Base-by-base conservation (phyloP, 2,888 invertebrate genomes). In the Drosophila siamana region DNA sequence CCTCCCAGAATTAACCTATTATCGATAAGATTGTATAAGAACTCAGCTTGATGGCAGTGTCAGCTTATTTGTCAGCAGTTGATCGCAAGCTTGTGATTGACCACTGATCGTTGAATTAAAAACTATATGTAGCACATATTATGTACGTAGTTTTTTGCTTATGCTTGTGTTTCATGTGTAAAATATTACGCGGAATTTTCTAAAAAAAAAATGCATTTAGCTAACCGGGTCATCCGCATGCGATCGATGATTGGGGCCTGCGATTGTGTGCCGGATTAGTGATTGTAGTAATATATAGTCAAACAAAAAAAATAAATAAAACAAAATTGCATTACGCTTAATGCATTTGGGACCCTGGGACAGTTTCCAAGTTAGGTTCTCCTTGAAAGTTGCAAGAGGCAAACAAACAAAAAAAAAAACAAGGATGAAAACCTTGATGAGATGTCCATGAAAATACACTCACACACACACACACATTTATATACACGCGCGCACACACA, bases 211-310 rank as follows among this genome's bases (percentile, higher is more conserved):
- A 43, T 46, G 15, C 57, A 74, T 74, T 75, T 51, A 69, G 54
- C 69, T 76, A 73, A 73, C 41, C 72, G 76, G 77, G 72, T 73
- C 77, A 73, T 76, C 72, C 47, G 71, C 63, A 55, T 38, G 46
- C 59, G 15, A 51, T 43, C 59, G n/a, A 51, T 40, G 72, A 73
- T 72, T 56, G 64, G 65, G 52, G 65, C 65, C 51, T 57, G 73
- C 41, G 69, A 70, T 72, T 72, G 70, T 74, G 47, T 69, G 52
- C 61, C 56, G 61, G 69, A 56, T 72, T 69, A 26, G 76, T 40
- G 72, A 75, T 72, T 62, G 11, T 33, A 76, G 57, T 62, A 72
- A 47, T 40, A 57, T 33, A 55, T 16, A 30, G 13, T 7, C 7
- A 24, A 43, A 16, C 7, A 24, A 36, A 43, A n/a, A 30, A 28